These are phyloP conservation scores for Microcebus tavaratra DNA, from an alignment of 2,113 vertebrate species.

Conservation along the genomic window DNA sequence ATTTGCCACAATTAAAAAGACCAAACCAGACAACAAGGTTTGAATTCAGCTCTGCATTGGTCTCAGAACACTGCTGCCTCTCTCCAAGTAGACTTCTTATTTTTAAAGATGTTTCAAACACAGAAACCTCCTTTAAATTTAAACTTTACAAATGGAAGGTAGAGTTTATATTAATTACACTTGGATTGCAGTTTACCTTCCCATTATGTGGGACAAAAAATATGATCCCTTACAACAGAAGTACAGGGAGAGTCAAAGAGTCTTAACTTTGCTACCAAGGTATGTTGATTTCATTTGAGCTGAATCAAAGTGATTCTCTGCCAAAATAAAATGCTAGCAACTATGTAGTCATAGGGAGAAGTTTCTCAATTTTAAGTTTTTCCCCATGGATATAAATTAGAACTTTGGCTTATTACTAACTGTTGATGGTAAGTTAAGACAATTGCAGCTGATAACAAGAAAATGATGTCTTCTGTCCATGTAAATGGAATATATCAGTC, in stretches of 20 bases:
- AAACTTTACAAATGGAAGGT: constrained; percentile 16
- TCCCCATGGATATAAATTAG: not conserved
- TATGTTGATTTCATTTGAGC: not conserved
- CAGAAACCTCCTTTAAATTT: constrained; percentile 51
- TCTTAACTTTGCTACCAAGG: not conserved
- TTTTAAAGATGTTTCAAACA: constrained; percentile 47
- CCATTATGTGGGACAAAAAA: not conserved
- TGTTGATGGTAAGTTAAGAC: not conserved
- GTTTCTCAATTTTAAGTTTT: not conserved
- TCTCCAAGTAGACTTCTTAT: constrained; percentile 42
- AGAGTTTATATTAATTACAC: not conserved
- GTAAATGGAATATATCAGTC: not conserved
- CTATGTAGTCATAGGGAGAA: not conserved
- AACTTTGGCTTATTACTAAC: not conserved
- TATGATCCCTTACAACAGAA: not conserved
- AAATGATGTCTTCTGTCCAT: not conserved
- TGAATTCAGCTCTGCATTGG: constrained; percentile 71
- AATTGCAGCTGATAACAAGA: not conserved
- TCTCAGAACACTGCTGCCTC: constrained; percentile 55
- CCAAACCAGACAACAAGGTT: constrained; percentile 73
- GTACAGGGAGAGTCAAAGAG: not conserved
- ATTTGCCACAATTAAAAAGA: constrained; percentile 77
- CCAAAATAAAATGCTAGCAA: constrained; percentile 16
- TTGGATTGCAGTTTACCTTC: constrained; percentile 14
- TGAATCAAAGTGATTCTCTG: not conserved